These are phyloP conservation scores for Hipparchia semele DNA, from an alignment of 2,888 invertebrate species.

Conservation along the genomic window DNA sequence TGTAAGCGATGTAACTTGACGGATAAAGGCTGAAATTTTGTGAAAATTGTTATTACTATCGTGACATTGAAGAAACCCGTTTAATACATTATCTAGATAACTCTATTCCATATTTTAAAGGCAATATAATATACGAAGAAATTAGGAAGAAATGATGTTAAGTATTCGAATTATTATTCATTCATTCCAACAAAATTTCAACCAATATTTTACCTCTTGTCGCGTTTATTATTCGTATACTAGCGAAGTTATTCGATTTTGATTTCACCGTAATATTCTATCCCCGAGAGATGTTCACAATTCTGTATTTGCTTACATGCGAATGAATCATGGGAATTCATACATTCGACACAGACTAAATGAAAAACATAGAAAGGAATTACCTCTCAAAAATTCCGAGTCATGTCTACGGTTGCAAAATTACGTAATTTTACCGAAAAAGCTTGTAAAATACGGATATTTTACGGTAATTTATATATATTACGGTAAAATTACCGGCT, in stretches of 20 bases:
- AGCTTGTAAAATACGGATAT: no score
- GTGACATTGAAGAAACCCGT: no score
- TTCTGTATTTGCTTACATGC: constrained; percentile 54
- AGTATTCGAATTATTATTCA: background rate
- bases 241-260: constrained; percentile 33
- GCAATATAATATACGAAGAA: no score
- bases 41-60: no score
- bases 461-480: no score
- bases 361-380: background rate
- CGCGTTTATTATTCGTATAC: background rate
- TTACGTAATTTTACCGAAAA: no score
- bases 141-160: background rate
- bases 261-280: constrained; percentile 30
- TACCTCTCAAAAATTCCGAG: background rate
- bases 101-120: no score
- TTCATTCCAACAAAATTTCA: background rate
- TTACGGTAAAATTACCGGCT: no score
- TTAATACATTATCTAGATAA: no score
- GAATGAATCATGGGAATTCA: constrained; percentile 57
- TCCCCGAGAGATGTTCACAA: constrained; percentile 42
- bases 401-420: no score
- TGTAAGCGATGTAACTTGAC: no score
- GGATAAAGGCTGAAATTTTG: no score
- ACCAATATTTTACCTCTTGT: background rate
- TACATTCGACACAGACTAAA: constrained; percentile 45